Base-by-base conservation (phyloP, 2,888 invertebrate genomes). In the Rhopalosiphum nymphaeae region DNA sequence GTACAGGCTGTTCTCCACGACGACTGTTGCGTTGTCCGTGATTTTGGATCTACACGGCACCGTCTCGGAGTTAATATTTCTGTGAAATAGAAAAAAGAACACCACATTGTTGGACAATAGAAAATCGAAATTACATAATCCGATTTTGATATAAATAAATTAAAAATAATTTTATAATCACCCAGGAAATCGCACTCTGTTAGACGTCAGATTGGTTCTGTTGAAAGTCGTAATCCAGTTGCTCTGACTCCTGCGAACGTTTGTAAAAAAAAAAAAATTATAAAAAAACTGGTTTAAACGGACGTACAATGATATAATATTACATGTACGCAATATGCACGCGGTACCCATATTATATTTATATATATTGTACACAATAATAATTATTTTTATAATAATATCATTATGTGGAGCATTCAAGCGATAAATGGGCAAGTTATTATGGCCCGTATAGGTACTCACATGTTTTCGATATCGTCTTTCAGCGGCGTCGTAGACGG, bases 391-490 rank as follows among this genome's bases (percentile, higher is more conserved):
- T 89, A 42, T 67, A 46, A n/a, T 67, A 90, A 88, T 57, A 86
- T 91, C 1, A 44, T 84, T 85, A 85, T 25, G 89, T 13, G 56
- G 36, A 29, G 29, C 49, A 49, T 25, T 42, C 49, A 53, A 42
- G 36, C 78, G 10, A 91, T 90, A 46, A 90, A 49, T n/a, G 46
- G 67, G 13, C n/a, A 16, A 84, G 89, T 49, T 36, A 61, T 84
- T 36, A 46, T 61, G 46, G 9, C 16, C 44, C 44, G 25, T 85
- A 85, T 44, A 57, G 67, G 2, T 46, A 93, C 93, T 94, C 21
- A 94, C 93, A 90, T 94, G 90, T 94, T 90, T 94, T 94, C 93
- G 86, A 94, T 90, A n/a, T 94, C 93, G 61, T 94, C 86, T 94
- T 94, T 94, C 42, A 94, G 86, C 11, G 93, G 93, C 49, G 86